Base-by-base conservation (phyloP, 2,113 vertebrate species). In the Peromyscus polionotus region DNA sequence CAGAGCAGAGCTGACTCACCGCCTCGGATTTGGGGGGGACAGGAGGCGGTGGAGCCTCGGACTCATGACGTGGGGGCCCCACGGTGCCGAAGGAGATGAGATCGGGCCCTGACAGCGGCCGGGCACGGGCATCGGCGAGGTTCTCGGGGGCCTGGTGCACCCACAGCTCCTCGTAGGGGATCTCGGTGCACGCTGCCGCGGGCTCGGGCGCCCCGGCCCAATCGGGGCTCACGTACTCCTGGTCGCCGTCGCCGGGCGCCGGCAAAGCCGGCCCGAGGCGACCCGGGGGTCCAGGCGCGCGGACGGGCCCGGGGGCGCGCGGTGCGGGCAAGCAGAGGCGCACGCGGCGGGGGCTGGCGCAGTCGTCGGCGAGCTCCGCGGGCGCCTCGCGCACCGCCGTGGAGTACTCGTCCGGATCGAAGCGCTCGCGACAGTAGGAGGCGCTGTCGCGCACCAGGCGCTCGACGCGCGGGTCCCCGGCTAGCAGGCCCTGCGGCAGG, bases 11-110 rank as follows among this genome's bases (percentile, higher is more conserved):
- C 16, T 48, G 90, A 99, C 99, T 99, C 99, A 99, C 99, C 99
- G 99, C 99, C 98, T 99, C 99, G 4, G 99, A 99, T 97, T 99
- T 99, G 95, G 99, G 99, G n/a, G 99, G 99, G 61, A 99, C 99
- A 0, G 99, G 99, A 13, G 99, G 99, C 0, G 99, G 99, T 3
- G 98, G 99, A 4, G 98, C 97, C 79, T 99, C 99, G 20, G 98
- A 93, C 86, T 99, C 99, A 0, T 80, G 85, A 26, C 90, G 93
- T 36, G 98, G 75, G 90, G 93, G 77, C 42, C 98, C 98, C 0
- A 90, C 0, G 1, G 98, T 98, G 83, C 98, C 98, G 68, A 99
- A 99, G 77, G 99, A 98, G 97, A 99, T 99, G 57, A 99, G 99
- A 97, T 99, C 99, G 2, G 98, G 99, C 5, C 96, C 96, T 0